A percentile compares a stretch with the other conserved stretches of the same genome.
Conservation (phyloP, 2,888 invertebrate species). For the Branchinecta sandiegonensis region DNA sequence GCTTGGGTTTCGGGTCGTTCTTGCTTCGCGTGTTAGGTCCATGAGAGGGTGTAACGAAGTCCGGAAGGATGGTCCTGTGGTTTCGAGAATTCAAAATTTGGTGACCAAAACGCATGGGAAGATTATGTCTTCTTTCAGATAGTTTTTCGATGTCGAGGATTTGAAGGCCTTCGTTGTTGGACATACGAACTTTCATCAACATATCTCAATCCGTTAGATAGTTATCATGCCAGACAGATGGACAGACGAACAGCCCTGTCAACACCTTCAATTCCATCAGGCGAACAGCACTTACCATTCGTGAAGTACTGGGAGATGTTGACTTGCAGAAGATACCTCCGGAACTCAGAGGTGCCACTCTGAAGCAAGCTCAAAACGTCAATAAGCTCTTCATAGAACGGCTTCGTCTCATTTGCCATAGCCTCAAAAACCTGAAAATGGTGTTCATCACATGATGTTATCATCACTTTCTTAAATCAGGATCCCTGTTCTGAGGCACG, state of each 20-base stretch:
- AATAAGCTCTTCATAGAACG: slow-evolving; percentile 38
- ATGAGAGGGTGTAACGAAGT: no score
- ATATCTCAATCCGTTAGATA: neutral
- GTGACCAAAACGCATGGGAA: no score
- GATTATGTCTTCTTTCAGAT: no score
- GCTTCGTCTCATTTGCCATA: slow-evolving; percentile 18
- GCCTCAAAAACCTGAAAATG: slow-evolving; percentile 13
- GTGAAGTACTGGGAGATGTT: slow-evolving; percentile 44
- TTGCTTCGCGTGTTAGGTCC: no score
- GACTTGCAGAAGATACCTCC: slow-evolving; percentile 46
- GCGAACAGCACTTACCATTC: slow-evolving; percentile 36
- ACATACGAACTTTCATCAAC: neutral
- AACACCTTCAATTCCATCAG: slow-evolving; percentile 21
- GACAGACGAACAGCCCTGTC: slow-evolving; percentile 12
- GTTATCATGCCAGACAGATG: neutral
- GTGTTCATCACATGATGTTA: neutral
- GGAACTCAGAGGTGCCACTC: slow-evolving; percentile 47
- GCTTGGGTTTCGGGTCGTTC: no score
- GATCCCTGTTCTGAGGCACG: no score
- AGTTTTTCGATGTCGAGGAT: no score
- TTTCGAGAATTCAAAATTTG: no score
- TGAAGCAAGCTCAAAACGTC: slow-evolving; percentile 45
- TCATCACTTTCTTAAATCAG: no score
- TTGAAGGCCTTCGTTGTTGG: no score
- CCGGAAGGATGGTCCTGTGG: no score